Evolutionary conservation across 2,113 vertebrate genomes (phyloP).

Genomic region (Saccopteryx bilineata): DNA sequence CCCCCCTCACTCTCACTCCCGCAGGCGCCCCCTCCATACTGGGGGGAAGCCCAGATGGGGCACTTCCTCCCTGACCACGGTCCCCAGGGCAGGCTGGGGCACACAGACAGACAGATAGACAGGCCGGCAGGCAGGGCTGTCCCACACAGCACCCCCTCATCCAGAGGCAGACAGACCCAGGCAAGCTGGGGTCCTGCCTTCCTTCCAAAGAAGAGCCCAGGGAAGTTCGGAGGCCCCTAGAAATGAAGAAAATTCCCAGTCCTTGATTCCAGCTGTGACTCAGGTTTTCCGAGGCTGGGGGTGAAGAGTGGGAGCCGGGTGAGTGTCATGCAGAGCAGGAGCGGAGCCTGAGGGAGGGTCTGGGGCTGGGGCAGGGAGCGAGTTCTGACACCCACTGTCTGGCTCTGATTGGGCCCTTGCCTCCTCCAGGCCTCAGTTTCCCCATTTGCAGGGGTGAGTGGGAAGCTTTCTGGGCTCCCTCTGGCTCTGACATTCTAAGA

Average conservation of each 20-base stretch:
- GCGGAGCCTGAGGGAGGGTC: rapidly evolving
- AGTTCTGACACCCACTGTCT: rapidly evolving
- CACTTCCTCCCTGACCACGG: not conserved
- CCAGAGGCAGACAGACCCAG: no score
- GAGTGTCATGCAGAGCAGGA: not conserved
- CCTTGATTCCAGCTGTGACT: constrained; percentile 58
- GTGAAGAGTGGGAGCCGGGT: not conserved
- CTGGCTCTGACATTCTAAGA: not conserved
- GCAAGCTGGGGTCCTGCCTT: not conserved
- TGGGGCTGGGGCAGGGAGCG: not conserved
- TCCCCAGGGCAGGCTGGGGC: not conserved
- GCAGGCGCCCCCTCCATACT: not conserved
- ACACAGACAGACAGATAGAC: not conserved
- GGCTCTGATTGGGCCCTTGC: not conserved
- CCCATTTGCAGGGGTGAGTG: not conserved
- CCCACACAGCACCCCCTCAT: rapidly evolving
- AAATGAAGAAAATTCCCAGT: not conserved
- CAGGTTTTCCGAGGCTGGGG: constrained; percentile 67
- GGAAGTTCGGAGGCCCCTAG: not conserved
- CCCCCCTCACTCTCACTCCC: not conserved
- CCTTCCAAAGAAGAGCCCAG: not conserved
- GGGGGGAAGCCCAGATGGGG: not conserved
- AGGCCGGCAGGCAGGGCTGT: not conserved
- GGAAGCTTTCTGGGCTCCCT: not conserved
- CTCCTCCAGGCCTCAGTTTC: not conserved